phyloP scores from a whole-genome alignment of 2,797 vertebrate species.

The Anguilla pacifica region DNA sequence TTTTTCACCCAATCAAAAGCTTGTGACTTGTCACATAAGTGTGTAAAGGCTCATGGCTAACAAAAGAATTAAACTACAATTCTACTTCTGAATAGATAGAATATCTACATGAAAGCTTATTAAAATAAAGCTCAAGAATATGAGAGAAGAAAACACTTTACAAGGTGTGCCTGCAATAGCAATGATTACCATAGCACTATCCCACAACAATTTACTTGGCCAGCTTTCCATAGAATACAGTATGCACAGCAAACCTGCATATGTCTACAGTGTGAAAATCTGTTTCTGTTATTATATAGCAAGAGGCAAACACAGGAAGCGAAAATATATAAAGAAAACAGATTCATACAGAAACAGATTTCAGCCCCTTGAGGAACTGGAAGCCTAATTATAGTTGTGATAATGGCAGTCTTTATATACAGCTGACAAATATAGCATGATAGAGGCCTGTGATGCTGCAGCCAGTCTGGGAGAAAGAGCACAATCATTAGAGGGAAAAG shows the following conservation, averaged over 20 bases:
- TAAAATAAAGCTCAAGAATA: not conserved
- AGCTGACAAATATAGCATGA: constrained; percentile 11
- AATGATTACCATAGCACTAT: not conserved
- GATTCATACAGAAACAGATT: not conserved
- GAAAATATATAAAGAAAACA: not conserved
- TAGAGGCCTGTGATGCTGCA: constrained; percentile 8
- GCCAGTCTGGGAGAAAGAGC: not conserved
- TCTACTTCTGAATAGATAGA: too few species aligned
- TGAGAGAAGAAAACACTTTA: not conserved
- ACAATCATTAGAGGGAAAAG: constrained; percentile 27
- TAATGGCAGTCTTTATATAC: not conserved
- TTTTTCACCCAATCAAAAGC: too few species aligned
- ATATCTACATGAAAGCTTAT: not conserved
- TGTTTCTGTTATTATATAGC: not conserved
- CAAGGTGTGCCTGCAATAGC: not conserved
- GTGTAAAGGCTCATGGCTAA: too few species aligned
- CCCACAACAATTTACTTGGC: not conserved
- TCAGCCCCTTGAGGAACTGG: not conserved
- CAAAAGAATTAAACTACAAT: too few species aligned
- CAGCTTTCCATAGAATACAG: not conserved
- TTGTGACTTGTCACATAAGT: too few species aligned
- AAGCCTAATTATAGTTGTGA: constrained; percentile 23
- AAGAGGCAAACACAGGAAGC: not conserved
- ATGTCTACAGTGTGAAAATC: not conserved
- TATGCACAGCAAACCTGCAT: not conserved